Percentiles rank a stretch among this genome's conserved stretches.
Evolutionary conservation across 1,140 invertebrate species (phyloP).

Genomic region (Conus ventricosus): DNA sequence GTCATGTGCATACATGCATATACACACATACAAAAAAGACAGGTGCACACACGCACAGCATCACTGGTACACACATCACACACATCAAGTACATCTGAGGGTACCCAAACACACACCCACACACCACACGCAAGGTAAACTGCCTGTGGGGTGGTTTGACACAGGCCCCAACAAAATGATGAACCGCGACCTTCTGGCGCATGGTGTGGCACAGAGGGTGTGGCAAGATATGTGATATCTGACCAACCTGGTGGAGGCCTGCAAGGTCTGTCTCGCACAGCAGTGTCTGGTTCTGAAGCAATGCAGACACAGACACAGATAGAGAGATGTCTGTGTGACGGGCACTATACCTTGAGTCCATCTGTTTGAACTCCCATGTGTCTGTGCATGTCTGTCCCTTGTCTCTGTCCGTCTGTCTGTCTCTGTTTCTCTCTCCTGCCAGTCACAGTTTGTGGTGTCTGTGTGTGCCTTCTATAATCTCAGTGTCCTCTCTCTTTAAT

Average conservation of each 20-base stretch:
- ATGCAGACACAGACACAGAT: too few relatives aligned
- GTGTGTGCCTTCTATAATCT: too few relatives aligned
- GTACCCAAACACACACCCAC: not conserved
- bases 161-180: constrained; percentile 65
- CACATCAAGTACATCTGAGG: not conserved
- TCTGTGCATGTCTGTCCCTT: constrained; percentile 75
- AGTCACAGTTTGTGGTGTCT: too few relatives aligned
- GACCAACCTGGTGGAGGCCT: constrained; percentile 97
- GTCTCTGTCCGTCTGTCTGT: too few relatives aligned
- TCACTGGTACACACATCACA: not conserved
- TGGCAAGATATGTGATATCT: constrained; percentile 99
- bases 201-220: constrained; percentile 99
- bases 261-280: constrained; percentile 80
- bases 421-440: too few relatives aligned
- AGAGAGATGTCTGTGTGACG: too few relatives aligned
- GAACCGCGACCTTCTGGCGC: constrained; percentile 97
- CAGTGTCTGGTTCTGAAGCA: too few relatives aligned
- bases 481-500: too few relatives aligned
- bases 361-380: too few relatives aligned
- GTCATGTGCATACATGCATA: too few relatives aligned
- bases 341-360: too few relatives aligned
- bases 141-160: not conserved
- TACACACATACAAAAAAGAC: not conserved
- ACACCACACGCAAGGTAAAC: not conserved
- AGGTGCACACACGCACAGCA: not conserved